Percentiles rank a stretch among this genome's conserved stretches.
phyloP scores from a whole-genome alignment of 2,797 vertebrate genomes.

The Ptychobarbus kaznakovi region DNA sequence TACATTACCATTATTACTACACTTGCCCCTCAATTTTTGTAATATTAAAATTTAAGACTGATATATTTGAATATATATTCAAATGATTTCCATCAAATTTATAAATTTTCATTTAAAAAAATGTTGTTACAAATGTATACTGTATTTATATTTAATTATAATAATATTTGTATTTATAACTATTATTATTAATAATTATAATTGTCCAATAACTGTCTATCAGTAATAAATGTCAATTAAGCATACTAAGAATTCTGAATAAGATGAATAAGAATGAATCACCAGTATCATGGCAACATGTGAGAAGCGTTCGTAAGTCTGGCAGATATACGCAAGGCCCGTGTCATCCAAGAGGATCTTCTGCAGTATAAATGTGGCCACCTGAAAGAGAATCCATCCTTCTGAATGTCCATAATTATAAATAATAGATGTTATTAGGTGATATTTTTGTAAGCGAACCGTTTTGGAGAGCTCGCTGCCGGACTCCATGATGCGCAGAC shows the following conservation, averaged over 20 bases:
- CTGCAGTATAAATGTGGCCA: conserved; percentile 97
- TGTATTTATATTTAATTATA: not conserved
- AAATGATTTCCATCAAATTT: not conserved
- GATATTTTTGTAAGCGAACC: conserved; percentile 70
- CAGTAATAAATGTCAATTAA: not conserved
- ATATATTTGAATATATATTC: too few species aligned
- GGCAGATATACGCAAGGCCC: conserved; percentile 96
- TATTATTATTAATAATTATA: too few species aligned
- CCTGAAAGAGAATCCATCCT: conserved; percentile 72
- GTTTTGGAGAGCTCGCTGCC: conserved; percentile 99
- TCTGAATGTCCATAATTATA: not conserved
- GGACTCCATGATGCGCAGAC: conserved; percentile 98
- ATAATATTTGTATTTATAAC: too few species aligned
- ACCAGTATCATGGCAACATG: conserved; percentile 99
- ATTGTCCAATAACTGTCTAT: not conserved
- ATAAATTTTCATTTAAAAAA: not conserved
- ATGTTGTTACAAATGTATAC: not conserved
- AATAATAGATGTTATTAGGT: not conserved
- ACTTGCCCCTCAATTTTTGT: not conserved
- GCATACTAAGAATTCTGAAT: not conserved
- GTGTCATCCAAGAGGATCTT: conserved; percentile 98
- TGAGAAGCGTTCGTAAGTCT: conserved; percentile 97
- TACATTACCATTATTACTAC: not conserved
- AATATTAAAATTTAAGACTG: not conserved
- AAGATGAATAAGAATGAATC: not conserved